Conservation (phyloP, 2,113 vertebrate genomes). For the Hiodon tergisus region DNA sequence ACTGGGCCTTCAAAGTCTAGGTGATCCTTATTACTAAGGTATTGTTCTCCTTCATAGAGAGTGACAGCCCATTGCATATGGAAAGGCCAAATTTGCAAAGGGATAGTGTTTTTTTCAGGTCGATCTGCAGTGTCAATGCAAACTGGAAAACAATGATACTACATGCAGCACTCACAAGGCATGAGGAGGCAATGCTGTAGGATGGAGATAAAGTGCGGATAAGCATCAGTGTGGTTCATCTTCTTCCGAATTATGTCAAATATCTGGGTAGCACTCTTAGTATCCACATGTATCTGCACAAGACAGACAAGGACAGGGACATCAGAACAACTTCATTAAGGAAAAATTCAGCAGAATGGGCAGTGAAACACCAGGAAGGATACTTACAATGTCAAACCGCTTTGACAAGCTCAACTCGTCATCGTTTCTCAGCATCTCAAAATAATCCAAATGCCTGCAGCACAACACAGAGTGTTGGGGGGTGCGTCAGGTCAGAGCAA, state of each 20-base stretch:
- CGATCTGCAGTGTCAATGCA: background rate
- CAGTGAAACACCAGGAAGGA: background rate
- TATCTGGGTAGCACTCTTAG: constrained; percentile 94
- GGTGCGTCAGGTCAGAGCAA: background rate
- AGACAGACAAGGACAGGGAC: background rate
- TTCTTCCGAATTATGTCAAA: constrained; percentile 94
- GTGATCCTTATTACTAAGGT: background rate
- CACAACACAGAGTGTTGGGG: constrained; percentile 4
- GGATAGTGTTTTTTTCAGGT: background rate
- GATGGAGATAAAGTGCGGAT: constrained; percentile 97
- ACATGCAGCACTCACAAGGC: constrained; percentile 81
- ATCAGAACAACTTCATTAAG: background rate
- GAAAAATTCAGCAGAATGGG: background rate
- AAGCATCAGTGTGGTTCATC: constrained; percentile 90
- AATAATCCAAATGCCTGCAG: constrained; percentile 94
- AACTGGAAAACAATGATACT: background rate
- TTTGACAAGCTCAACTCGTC: constrained; percentile 94
- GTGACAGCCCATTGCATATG: background rate
- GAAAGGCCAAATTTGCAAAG: background rate
- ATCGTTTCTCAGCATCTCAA: constrained; percentile 97
- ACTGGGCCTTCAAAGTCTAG: background rate
- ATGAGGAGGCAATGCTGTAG: constrained; percentile 98
- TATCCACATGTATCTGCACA: constrained; percentile 88
- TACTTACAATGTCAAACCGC: constrained; percentile 83
- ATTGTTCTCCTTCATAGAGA: constrained; percentile 6